Base-by-base conservation (phyloP, 2,888 invertebrate genomes). In the Cartodere bifasciata region DNA sequence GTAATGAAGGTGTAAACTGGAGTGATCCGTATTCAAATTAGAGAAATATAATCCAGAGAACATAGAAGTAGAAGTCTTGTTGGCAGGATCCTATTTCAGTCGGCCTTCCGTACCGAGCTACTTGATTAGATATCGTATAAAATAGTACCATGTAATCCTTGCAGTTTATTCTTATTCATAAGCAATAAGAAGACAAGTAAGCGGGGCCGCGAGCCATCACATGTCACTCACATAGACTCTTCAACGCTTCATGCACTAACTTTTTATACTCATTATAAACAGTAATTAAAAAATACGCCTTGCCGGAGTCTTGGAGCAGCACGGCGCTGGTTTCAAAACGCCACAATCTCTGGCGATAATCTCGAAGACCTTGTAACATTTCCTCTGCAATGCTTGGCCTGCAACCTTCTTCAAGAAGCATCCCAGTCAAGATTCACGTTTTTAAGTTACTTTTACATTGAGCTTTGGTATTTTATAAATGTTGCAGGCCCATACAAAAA, bases 351-450 rank as follows among this genome's bases (percentile, higher is more conserved):
- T 56, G 52, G 44, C 53, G 56, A 49, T 51, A 56, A 60, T 59
- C 60, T 58, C 52, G 58, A 56, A 60, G 60, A 55, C 60, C 60
- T 60, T 60, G 60, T 60, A 60, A 60, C 58, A 58, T 56, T 58
- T 58, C 55, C 55, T 52, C 44, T 49, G 52, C 46, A 28, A 31
- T n/a, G 23, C 21, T 27, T 27, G 15, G n/a, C n/a, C n/a, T n/a
- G 11, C 27, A 27, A 14, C 26, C 32, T 33, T 24, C 42, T 54
- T 51, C 56, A 56, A 56, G 56, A n/a, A n/a, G n/a, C n/a, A n/a
- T n/a, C n/a, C n/a, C n/a, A n/a, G n/a, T n/a, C n/a, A n/a, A n/a
- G n/a, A n/a, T n/a, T n/a, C n/a, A n/a, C n/a, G n/a, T n/a, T n/a
- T n/a, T n/a, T n/a, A n/a, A n/a, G n/a, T n/a, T n/a, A n/a, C n/a